phyloP scores from a whole-genome alignment of 2,888 invertebrate species.

The Lasioglossum morio region DNA sequence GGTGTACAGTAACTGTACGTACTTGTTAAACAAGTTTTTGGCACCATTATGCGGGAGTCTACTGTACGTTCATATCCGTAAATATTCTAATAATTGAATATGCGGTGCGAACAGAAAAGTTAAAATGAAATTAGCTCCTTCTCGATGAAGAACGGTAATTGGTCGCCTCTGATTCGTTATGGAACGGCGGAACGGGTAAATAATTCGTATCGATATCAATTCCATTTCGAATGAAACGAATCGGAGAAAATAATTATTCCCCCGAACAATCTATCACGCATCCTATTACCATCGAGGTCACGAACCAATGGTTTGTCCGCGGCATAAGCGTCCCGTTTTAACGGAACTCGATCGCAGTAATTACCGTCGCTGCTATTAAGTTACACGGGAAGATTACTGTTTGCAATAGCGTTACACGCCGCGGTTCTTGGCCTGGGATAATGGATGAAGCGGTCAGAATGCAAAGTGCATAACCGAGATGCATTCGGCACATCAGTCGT shows the following conservation, averaged over 20 bases:
- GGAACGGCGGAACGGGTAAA: neutral
- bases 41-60: too few species aligned
- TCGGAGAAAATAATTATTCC: neutral
- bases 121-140: neutral
- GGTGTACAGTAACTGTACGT: too few species aligned
- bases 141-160: neutral
- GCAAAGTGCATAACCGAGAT: conserved; percentile 46
- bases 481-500: conserved; percentile 9
- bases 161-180: too few species aligned
- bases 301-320: neutral
- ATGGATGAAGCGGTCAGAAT: conserved; percentile 37
- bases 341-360: conserved; percentile 15
- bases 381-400: conserved; percentile 33
- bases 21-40: too few species aligned
- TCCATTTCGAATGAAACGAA: neutral
- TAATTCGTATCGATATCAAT: neutral
- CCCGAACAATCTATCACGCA: neutral
- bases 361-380: conserved; percentile 19
- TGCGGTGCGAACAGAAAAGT: neutral
- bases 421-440: conserved; percentile 29
- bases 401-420: conserved; percentile 26
- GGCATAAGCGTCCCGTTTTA: neutral
- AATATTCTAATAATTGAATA: neutral
- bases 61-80: too few species aligned
- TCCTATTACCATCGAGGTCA: neutral